Evolutionary conservation across 2,888 invertebrate species (phyloP).

Genomic region (Steinernema hermaphroditum): DNA sequence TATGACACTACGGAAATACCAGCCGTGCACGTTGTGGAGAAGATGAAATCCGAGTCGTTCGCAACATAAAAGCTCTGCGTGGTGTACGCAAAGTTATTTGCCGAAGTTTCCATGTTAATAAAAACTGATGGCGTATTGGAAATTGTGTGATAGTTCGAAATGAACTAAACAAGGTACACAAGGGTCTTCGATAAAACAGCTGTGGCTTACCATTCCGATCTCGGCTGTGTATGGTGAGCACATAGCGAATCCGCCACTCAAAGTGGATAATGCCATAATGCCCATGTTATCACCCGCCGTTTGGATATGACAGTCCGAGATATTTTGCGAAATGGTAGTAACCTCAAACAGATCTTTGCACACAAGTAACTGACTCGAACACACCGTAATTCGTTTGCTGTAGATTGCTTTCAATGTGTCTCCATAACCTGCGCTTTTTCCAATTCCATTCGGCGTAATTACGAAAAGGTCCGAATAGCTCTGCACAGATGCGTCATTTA

Average conservation of each 20-base stretch:
- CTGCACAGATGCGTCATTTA: neutral
- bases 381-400: neutral
- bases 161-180: neutral
- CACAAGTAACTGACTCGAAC: neutral
- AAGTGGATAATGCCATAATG: neutral
- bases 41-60: neutral
- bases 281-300: neutral
- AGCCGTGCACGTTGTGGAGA: neutral
- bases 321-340: neutral
- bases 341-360: neutral
- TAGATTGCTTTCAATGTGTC: neutral
- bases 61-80: conserved; percentile 4
- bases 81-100: neutral
- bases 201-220: neutral
- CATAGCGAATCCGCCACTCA: neutral
- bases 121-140: neutral
- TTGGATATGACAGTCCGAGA: neutral
- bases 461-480: neutral
- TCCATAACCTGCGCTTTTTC: neutral
- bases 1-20: neutral
- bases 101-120: neutral
- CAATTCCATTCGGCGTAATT: neutral
- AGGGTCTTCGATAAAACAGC: neutral
- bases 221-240: neutral
- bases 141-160: neutral